Evolutionary conservation across 2,888 invertebrate genomes (phyloP).

Genomic region (Catocala sponsa): DNA sequence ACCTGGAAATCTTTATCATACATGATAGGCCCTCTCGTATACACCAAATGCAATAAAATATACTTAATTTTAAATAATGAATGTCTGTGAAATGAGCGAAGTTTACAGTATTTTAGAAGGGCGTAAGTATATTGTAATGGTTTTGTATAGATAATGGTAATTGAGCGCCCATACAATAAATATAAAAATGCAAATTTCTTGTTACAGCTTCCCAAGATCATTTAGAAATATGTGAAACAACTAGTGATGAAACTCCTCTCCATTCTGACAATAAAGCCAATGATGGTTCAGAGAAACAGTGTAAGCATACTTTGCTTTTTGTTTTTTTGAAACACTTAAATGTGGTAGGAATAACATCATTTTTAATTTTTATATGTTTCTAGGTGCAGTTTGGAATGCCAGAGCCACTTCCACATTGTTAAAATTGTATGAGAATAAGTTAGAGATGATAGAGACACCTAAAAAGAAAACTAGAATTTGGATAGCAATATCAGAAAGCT

Average conservation of each 20-base stretch:
- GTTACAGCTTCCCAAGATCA: slow-evolving; percentile 45
- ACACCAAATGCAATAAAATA: too few species aligned
- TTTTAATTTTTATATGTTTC: too few species aligned
- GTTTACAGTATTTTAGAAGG: slow-evolving; percentile 46
- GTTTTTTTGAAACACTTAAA: slow-evolving; percentile 8
- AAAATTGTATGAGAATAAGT: slow-evolving; percentile 65
- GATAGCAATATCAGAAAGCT: slow-evolving; percentile 65
- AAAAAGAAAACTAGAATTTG: slow-evolving; percentile 72
- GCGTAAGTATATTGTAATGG: slow-evolving; percentile 25
- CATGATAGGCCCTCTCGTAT: too few species aligned
- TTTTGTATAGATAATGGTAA: too few species aligned
- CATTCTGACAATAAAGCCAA: slow-evolving; percentile 33
- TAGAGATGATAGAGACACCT: slow-evolving; percentile 69
- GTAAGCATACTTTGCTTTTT: slow-evolving; percentile 38
- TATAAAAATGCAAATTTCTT: slow-evolving; percentile 1
- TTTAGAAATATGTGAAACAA: slow-evolving; percentile 46
- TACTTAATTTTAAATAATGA: slow-evolving; percentile 29
- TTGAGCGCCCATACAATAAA: too few species aligned
- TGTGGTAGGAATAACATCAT: too few species aligned
- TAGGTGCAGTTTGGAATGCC: slow-evolving; percentile 69
- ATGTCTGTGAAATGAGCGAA: slow-evolving; percentile 36
- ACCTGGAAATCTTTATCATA: too few species aligned
- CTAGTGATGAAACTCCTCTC: slow-evolving; percentile 32
- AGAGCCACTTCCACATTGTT: slow-evolving; percentile 60
- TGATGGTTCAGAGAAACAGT: slow-evolving; percentile 54